Evolutionary conservation across 2,888 invertebrate species (phyloP).

Genomic region (Cinara cedri): DNA sequence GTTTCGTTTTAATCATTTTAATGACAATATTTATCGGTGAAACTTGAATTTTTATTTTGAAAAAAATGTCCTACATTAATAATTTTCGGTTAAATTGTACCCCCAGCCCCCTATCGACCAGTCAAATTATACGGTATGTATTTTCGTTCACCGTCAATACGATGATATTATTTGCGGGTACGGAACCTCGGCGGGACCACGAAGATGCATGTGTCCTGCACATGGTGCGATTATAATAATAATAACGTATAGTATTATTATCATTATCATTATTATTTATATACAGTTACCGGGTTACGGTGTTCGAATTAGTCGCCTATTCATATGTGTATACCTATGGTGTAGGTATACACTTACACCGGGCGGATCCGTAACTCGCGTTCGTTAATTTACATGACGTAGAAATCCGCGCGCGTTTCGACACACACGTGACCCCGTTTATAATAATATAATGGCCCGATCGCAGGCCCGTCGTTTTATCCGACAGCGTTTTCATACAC

Average conservation of each 20-base stretch:
- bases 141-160: too few species aligned
- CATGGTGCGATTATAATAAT: neutral
- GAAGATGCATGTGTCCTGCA: neutral
- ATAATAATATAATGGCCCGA: neutral
- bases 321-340: too few species aligned
- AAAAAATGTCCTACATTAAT: too few species aligned
- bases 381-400: conserved; percentile 53
- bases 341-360: neutral
- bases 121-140: too few species aligned
- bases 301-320: conserved; percentile 46
- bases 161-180: neutral
- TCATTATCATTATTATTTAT: conserved; percentile 11
- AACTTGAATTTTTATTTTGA: too few species aligned
- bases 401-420: conserved; percentile 25
- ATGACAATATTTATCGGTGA: too few species aligned
- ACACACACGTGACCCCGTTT: conserved; percentile 42
- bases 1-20: too few species aligned
- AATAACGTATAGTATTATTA: neutral
- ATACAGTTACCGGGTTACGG: conserved; percentile 43
- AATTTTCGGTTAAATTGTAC: too few species aligned
- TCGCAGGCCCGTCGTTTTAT: too few species aligned
- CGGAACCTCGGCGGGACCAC: neutral
- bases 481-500: too few species aligned
- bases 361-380: conserved; percentile 33
- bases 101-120: too few species aligned